These are phyloP conservation scores for Oligia fasciuncula DNA, from an alignment of 2,888 invertebrate genomes.

Conservation along the genomic window DNA sequence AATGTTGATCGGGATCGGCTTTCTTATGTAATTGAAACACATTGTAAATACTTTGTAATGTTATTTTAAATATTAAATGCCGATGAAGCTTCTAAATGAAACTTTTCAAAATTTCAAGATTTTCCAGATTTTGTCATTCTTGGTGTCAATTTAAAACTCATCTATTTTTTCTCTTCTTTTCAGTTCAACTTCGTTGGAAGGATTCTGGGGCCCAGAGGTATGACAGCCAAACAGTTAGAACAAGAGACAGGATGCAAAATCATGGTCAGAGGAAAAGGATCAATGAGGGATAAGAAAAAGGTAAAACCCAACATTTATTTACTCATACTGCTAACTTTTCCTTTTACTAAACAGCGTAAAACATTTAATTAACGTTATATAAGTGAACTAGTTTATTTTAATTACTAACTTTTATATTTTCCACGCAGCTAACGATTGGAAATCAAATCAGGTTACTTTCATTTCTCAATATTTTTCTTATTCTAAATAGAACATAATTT, in stretches of 20 bases:
- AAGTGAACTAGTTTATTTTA: constrained; percentile 10
- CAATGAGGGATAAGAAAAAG: constrained; percentile 99
- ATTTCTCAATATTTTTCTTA: constrained; percentile 28
- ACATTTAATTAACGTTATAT: constrained; percentile 5
- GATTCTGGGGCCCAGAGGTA: constrained; percentile 99
- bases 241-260: constrained; percentile 99
- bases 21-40: constrained; percentile 11
- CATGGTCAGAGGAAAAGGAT: constrained; percentile 99
- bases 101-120: background rate
- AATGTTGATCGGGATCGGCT: background rate
- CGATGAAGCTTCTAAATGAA: background rate
- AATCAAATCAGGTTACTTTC: constrained; percentile 63
- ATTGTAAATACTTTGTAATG: background rate
- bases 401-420: constrained; percentile 48
- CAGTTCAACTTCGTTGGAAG: constrained; percentile 99
- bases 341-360: constrained; percentile 33
- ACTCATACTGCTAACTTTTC: constrained; percentile 38
- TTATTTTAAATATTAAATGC: background rate
- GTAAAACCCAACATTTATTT: constrained; percentile 89
- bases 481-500: background rate
- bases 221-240: constrained; percentile 99
- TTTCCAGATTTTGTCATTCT: background rate
- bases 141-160: constrained; percentile 4
- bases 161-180: constrained; percentile 77
- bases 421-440: constrained; percentile 65